Evolutionary conservation across 2,888 invertebrate genomes (phyloP).

Genomic region (Mamestra brassicae): DNA sequence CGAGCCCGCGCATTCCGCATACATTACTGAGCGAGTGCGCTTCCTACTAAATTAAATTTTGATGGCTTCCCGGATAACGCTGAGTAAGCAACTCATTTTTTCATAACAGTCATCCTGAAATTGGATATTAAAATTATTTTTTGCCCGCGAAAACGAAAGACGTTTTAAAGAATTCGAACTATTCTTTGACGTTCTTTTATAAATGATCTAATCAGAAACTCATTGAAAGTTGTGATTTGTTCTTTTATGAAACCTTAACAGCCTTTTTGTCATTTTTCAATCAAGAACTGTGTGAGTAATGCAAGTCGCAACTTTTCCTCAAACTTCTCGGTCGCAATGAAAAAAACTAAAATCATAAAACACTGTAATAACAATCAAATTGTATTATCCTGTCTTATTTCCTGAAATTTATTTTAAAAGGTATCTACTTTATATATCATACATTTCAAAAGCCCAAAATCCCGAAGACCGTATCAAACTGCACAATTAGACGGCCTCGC

Average conservation of each 20-base stretch:
- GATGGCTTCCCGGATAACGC: slow-evolving; percentile 82
- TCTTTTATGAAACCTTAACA: too few relatives aligned
- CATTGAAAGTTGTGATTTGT: background rate
- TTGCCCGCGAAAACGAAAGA: slow-evolving; percentile 45
- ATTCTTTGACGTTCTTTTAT: background rate
- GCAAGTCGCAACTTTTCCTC: too few relatives aligned
- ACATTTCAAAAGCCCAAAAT: background rate
- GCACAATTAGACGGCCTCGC: slow-evolving; percentile 27
- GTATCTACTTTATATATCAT: background rate
- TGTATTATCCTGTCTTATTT: too few relatives aligned
- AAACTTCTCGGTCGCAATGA: too few relatives aligned
- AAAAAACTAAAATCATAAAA: too few relatives aligned
- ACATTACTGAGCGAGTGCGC: slow-evolving; percentile 85
- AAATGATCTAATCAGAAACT: slow-evolving; percentile 21
- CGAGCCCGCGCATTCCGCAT: slow-evolving; percentile 77
- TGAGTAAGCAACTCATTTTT: slow-evolving; percentile 76
- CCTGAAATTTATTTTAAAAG: too few relatives aligned
- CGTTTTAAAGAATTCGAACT: slow-evolving; percentile 7
- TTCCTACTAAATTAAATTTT: slow-evolving; percentile 89
- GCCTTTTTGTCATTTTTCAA: background rate
- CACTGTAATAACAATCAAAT: too few relatives aligned
- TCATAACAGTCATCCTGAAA: slow-evolving; percentile 75
- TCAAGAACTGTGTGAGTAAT: too few relatives aligned
- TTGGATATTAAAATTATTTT: slow-evolving; percentile 67
- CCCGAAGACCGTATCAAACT: slow-evolving; percentile 16